These are phyloP conservation scores for Elaphurus davidianus DNA, from an alignment of 2,113 vertebrate genomes.

Conservation along the genomic window DNA sequence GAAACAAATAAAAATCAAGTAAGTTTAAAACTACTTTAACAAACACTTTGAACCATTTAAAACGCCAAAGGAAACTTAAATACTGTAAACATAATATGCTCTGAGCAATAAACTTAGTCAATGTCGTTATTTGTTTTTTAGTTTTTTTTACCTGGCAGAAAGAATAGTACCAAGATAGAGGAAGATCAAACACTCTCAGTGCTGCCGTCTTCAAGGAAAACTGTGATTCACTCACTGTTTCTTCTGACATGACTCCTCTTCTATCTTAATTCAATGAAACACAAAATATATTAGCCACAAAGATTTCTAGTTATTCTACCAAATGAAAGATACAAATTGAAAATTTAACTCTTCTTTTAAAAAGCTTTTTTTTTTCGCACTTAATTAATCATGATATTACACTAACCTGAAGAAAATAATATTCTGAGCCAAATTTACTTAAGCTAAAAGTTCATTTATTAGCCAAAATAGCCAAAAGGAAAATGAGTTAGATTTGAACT, in stretches of 20 bases:
- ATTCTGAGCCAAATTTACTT: neutral
- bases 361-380: neutral
- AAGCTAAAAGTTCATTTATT: neutral
- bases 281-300: slow-evolving; percentile 46
- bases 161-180: slow-evolving; percentile 88
- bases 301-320: slow-evolving; percentile 40
- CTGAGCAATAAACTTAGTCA: neutral
- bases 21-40: slow-evolving; percentile 1
- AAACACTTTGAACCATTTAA: slow-evolving; percentile 12
- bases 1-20: slow-evolving; percentile 14
- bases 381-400: neutral
- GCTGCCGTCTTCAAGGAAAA: slow-evolving; percentile 86
- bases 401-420: neutral
- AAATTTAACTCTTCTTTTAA: neutral
- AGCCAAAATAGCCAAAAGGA: neutral
- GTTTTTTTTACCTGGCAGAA: slow-evolving; percentile 86
- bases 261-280: slow-evolving; percentile 75
- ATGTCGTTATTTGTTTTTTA: neutral
- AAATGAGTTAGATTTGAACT: neutral
- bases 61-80: neutral
- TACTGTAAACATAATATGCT: neutral
- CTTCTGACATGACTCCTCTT: slow-evolving; percentile 89
- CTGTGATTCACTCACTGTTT: slow-evolving; percentile 80
- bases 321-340: slow-evolving; percentile 33
- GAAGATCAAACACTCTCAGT: slow-evolving; percentile 87